Evolutionary conservation across 2,888 invertebrate genomes (phyloP), one percentile per base, ranked within the genome.

Genomic region (Laspeyria flexula): DNA sequence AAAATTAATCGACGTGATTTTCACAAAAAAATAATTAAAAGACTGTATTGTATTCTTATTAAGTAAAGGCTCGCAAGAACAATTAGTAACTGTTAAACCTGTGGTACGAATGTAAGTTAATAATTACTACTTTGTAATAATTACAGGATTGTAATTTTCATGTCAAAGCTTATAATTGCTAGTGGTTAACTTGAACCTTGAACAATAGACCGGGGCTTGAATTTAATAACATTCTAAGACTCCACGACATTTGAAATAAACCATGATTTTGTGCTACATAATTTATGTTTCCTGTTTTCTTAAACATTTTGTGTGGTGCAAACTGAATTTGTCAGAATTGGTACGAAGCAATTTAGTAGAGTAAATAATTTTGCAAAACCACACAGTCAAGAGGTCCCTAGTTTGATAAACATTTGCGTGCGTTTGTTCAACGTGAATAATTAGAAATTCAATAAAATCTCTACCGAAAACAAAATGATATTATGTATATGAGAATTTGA

Each of bases 261-360:
- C 55, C 52, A 57, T 40, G 57, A 46, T 55, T 54, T 54, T 47
- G 33, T 43, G n/a, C n/a, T n/a, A 45, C 45, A 51, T 57, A 57
- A 66, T 64, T 64, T 55, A 66, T 47, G 50, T 57, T 49, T 53
- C 51, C 48, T 62, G 52, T 45, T 48, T 30, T 47, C 35, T 37
- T 21, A 45, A 48, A 44, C 46, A 44, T 41, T 46, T 35, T 30
- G 12, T 41, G 18, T 41, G 12, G 31, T 13, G 37, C 35, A 1
- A 38, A 9, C 2, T 23, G 12, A 37, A 37, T 37, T 37, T 37
- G 23, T 37, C 7, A 12, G n/a, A 23, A 37, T 21, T n/a, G 4
- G 11, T 12, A n/a, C 11, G 5, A 18, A 35, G 34, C n/a, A n/a
- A n/a, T n/a, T n/a, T n/a, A n/a, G n/a, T n/a, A n/a, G n/a, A n/a